These are phyloP conservation scores for Hemitrygon akajei DNA, from an alignment of 2,797 vertebrate species.

Conservation along the genomic window DNA sequence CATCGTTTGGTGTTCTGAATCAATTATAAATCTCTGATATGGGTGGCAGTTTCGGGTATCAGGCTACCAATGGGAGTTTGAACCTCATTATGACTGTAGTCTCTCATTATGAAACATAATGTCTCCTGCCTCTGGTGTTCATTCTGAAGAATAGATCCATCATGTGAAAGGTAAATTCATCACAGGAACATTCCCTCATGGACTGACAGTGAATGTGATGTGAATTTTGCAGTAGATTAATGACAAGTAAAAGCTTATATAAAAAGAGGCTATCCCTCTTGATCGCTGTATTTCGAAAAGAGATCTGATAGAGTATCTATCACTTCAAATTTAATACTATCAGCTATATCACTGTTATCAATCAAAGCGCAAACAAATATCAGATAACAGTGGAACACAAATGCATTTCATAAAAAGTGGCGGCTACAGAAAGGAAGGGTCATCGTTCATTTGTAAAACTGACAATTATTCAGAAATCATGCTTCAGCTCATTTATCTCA, in stretches of 20 bases:
- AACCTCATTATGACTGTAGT: background rate
- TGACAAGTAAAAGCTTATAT: background rate
- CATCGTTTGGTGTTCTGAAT: background rate
- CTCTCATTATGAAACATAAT: background rate
- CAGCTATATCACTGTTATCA: background rate
- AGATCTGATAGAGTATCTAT: background rate
- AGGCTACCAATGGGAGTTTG: too few relatives aligned
- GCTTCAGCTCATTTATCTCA: background rate
- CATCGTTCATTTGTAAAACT: background rate
- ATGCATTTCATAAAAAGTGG: background rate
- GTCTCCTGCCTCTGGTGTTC: background rate
- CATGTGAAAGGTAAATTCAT: background rate
- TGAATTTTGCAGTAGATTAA: background rate
- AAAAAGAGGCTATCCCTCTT: background rate
- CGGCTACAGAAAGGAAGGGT: background rate
- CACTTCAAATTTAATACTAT: background rate
- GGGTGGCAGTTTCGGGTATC: too few relatives aligned
- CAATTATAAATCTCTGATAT: background rate
- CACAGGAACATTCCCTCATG: background rate
- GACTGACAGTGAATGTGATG: background rate
- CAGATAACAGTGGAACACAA: background rate
- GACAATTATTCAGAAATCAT: background rate
- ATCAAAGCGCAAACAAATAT: background rate
- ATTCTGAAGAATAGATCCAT: background rate
- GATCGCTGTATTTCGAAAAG: background rate